Evolutionary conservation across 2,797 vertebrate species (phyloP), one percentile per base, ranked within the genome.

Genomic region (Bradypodion pumilum): DNA sequence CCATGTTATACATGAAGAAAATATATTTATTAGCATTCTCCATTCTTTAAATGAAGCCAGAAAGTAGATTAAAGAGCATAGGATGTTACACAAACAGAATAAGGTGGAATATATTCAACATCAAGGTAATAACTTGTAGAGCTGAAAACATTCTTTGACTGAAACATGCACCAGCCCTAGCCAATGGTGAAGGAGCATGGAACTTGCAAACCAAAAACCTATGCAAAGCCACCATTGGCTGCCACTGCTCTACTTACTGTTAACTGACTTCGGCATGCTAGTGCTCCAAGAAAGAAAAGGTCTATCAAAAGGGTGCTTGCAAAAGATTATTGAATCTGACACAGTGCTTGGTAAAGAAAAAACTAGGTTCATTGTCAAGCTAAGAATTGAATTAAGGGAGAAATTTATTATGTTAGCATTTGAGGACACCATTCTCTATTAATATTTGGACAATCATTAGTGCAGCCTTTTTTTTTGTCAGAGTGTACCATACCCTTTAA

Each of bases 241-340:
- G 12, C 10, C 19, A 21, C 52, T 56, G 52, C 15, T 56, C 52
- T 56, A 19, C 13, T 16, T 32, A 94, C 90, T 86, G 88, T 89
- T 87, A 84, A 27, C 65, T 91, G 19, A 2, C 59, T 89, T 91
- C 83, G 82, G 56, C 66, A 89, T 84, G 52, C 46, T 68, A 29
- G 19, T 88, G 27, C 93, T 91, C 42, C 52, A 89, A 77, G 75
- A 52, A 90, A 78, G 88, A 82, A 87, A 88, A 90, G 82, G 72
- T 87, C 86, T 70, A 78, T 78, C 75, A 84, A 89, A 85, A 46
- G 87, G 77, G 12, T 40, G 15, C 70, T 19, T 86, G 74, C 46
- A 66, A 81, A 86, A 79, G 37, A 86, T 92, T 86, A 88, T 32
- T 83, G 15, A 8, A 3, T 79, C 87, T 87, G 78, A 56, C 90